phyloP scores from a whole-genome alignment of 2,113 vertebrate species.

The Oceanites oceanicus region DNA sequence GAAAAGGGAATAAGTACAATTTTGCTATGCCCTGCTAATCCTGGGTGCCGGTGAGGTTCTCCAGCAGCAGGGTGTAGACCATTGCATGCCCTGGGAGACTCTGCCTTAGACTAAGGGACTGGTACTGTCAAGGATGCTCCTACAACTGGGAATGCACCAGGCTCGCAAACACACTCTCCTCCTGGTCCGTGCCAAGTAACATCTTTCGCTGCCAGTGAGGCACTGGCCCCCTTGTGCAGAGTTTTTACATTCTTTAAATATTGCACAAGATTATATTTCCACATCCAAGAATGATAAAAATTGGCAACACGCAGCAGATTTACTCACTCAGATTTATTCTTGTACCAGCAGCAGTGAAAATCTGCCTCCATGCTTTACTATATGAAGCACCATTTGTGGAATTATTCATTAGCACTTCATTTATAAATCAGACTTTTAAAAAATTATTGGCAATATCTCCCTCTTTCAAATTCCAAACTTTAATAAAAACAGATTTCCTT shows the following conservation, averaged over 20 bases:
- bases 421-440: slow-evolving; percentile 63
- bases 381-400: slow-evolving; percentile 48
- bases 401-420: slow-evolving; percentile 64
- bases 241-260: slow-evolving; percentile 42
- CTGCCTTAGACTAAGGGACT: not conserved
- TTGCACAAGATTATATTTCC: slow-evolving; percentile 14
- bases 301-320: slow-evolving; percentile 15
- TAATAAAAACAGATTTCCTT: slow-evolving; percentile 29
- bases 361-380: slow-evolving; percentile 48
- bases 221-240: not conserved
- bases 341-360: slow-evolving; percentile 48
- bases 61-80: not conserved
- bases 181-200: not conserved
- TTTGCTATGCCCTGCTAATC: not conserved
- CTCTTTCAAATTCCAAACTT: slow-evolving; percentile 27
- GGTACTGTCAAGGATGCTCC: not conserved
- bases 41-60: not conserved
- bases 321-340: slow-evolving; percentile 64
- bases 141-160: not conserved
- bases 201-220: not conserved
- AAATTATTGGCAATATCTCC: slow-evolving; percentile 28
- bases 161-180: not conserved
- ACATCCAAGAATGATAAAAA: slow-evolving; percentile 25
- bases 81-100: not conserved
- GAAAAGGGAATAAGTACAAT: not conserved